Evolutionary conservation across 2,113 vertebrate genomes (phyloP), one percentile per base, ranked within the genome.

Genomic region (Cryptotis parvus): DNA sequence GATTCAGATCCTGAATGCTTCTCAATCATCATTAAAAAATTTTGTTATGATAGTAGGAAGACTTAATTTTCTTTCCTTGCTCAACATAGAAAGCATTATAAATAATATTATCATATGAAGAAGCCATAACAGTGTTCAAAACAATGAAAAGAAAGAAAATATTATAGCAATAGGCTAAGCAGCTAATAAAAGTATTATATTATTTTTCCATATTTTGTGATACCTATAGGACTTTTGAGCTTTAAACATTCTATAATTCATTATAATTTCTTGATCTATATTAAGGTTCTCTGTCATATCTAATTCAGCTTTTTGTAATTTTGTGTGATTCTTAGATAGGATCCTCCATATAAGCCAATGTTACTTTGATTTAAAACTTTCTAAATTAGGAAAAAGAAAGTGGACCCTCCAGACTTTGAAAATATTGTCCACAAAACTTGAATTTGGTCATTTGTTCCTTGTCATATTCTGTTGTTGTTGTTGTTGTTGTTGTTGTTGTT

Each of bases 31-130:
- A 90, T 81, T 70, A 83, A 87, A 84, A 89, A 86, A 87, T 33
- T 89, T 75, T 39, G 41, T 74, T 83, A 68, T 68, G 82, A 37
- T n/a, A 1, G 84, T 73, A 55, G 70, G 63, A 82, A 94, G 81
- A 92, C 41, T 72, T 89, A 45, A 75, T 91, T 92, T 75, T 86
- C 35, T 81, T 89, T 75, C 27, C 69, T 87, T 91, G 77, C 68
- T 76, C 76, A 93, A 2, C 39, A 31, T 37, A 90, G 70, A 92
- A 92, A 89, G 49, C 33, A 74, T 81, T 29, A 75, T 9, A 77
- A 77, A 66, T n/a, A 63, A 15, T 33, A 0, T 77, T 87, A 41
- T 74, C 83, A 14, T 39, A 77, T 29, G 37, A 91, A 84, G 45
- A 94, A 31, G 33, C 16, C 58, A 86, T 72, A 37, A 93, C 87